Conservation (phyloP, 2,113 vertebrate genomes). For the Oostethus manadensis region DNA sequence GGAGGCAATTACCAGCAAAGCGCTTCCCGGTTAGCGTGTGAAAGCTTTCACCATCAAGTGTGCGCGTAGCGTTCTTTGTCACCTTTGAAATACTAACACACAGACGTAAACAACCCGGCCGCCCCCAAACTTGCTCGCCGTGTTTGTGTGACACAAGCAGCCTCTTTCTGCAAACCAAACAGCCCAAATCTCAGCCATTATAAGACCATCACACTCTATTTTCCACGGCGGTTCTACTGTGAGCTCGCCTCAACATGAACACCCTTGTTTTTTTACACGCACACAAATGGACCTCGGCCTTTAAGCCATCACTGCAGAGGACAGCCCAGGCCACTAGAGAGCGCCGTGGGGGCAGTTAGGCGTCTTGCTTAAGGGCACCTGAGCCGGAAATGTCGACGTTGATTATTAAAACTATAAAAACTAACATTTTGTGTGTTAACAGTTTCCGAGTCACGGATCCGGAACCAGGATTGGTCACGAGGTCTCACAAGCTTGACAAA, state of each 20-base stretch:
- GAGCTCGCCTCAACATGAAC: too few species aligned
- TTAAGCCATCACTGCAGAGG: neutral
- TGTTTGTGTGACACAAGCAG: neutral
- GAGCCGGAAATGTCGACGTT: neutral
- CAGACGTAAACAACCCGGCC: constrained; percentile 11
- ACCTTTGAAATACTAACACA: too few species aligned
- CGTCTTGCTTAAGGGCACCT: neutral
- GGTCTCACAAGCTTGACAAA: too few species aligned
- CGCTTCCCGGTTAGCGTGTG: neutral
- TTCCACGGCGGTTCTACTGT: too few species aligned
- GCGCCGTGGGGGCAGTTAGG: neutral
- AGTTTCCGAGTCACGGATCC: too few species aligned
- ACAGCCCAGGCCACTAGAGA: neutral
- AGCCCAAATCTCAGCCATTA: neutral
- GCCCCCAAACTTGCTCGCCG: neutral
- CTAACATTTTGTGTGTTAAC: too few species aligned
- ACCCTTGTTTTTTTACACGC: neutral
- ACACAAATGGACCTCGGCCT: neutral
- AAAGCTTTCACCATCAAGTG: constrained; percentile 8
- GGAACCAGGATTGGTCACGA: too few species aligned
- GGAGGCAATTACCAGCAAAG: too few species aligned
- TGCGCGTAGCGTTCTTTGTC: neutral
- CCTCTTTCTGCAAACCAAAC: neutral
- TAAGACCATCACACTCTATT: neutral
- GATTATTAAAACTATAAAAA: neutral